Percentiles rank a stretch among this genome's conserved stretches.
Evolutionary conservation across 2,797 vertebrate genomes (phyloP).

Genomic region (Notoglanidium macrostoma): DNA sequence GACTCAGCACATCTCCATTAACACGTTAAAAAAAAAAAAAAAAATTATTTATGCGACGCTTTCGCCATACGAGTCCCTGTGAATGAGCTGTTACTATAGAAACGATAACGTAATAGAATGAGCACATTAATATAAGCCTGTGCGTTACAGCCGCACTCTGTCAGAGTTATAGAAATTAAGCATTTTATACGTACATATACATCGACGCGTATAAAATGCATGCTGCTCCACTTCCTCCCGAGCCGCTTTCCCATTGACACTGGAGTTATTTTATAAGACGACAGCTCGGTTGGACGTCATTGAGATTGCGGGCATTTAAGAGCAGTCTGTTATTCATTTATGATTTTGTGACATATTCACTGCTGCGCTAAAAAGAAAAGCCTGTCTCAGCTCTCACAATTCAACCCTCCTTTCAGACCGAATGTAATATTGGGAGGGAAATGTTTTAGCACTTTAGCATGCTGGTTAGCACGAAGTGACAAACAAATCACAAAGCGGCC

Average conservation of each 20-base stretch:
- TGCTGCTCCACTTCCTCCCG: background rate
- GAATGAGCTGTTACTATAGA: background rate
- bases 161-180: background rate
- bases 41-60: background rate
- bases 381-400: background rate
- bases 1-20: background rate
- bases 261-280: background rate
- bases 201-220: background rate
- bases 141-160: no score
- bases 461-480: background rate
- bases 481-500: background rate
- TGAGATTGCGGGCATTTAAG: background rate
- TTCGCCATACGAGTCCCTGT: background rate
- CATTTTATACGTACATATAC: background rate
- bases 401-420: background rate
- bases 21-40: background rate
- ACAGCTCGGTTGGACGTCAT: background rate
- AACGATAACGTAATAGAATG: background rate
- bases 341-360: background rate
- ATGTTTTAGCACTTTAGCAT: constrained; percentile 18
- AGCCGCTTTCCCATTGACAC: background rate
- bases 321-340: constrained; percentile 3
- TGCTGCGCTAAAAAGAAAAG: background rate
- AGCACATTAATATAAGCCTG: background rate
- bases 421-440: background rate